Evolutionary conservation across 2,797 vertebrate species (phyloP).

Genomic region (Gouania willdenowi): DNA sequence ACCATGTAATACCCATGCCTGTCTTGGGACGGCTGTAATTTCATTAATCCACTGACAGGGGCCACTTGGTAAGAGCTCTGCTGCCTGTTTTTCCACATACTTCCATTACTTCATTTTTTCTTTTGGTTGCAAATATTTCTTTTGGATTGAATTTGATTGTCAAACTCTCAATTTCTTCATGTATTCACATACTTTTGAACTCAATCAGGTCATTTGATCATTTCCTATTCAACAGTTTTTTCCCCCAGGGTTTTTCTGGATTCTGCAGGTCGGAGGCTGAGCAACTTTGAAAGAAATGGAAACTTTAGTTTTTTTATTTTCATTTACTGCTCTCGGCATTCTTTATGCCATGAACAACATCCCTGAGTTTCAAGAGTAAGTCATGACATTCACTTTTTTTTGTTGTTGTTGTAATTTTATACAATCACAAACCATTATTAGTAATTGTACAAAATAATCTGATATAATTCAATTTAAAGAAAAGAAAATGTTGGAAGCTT

Average conservation of each 20-base stretch:
- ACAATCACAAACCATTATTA: too few species aligned
- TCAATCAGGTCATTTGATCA: conserved; percentile 14
- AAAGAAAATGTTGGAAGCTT: too few species aligned
- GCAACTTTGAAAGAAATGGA: conserved; percentile 52
- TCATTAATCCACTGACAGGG: conserved; percentile 53
- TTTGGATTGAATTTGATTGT: too few species aligned
- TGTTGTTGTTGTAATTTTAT: too few species aligned
- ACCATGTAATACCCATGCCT: conserved; percentile 46
- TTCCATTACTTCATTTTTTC: neutral
- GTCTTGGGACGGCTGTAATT: conserved; percentile 44
- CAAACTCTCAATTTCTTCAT: too few species aligned
- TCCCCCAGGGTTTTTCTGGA: conserved; percentile 3
- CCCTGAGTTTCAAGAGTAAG: conserved; percentile 82
- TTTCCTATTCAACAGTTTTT: too few species aligned
- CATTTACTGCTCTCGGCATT: conserved; percentile 79
- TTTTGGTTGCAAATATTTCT: too few species aligned
- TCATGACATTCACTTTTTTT: too few species aligned
- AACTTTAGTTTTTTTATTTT: conserved; percentile 75
- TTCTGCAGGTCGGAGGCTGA: conserved; percentile 12
- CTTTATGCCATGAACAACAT: conserved; percentile 75
- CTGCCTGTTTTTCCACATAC: conserved; percentile 5
- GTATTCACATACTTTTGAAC: too few species aligned
- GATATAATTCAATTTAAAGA: too few species aligned
- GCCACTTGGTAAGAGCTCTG: conserved; percentile 61
- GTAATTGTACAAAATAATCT: too few species aligned